Percentiles rank a stretch among this genome's conserved stretches.
Evolutionary conservation across 2,113 vertebrate genomes (phyloP).

Genomic region (Elephantulus edwardii): DNA sequence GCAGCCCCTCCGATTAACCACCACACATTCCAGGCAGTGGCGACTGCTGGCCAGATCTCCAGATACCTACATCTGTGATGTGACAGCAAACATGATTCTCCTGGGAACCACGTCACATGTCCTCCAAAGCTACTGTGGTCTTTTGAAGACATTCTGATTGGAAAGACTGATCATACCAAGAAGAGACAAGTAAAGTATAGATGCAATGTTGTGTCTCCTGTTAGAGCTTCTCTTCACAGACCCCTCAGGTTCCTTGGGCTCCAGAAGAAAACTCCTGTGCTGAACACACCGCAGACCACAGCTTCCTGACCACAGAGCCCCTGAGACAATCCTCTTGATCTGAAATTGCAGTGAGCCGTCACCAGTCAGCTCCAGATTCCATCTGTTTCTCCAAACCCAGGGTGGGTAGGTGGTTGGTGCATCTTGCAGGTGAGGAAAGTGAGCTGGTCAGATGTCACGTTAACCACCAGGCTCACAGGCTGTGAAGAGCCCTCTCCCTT

Average conservation of each 20-base stretch:
- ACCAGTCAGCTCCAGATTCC: neutral
- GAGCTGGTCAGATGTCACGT: neutral
- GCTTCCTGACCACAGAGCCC: neutral
- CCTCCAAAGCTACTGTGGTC: neutral
- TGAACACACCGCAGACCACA: neutral
- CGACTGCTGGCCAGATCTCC: neutral
- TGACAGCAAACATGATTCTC: neutral
- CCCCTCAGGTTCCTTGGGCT: neutral
- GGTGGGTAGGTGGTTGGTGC: neutral
- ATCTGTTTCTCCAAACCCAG: neutral
- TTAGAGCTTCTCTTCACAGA: neutral
- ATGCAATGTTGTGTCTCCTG: neutral
- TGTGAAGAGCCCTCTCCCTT: too few relatives aligned
- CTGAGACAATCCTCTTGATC: too few relatives aligned
- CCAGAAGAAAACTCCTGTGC: neutral
- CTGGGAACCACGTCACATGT: neutral
- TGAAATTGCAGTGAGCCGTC: neutral
- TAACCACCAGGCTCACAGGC: neutral
- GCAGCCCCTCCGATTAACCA: neutral
- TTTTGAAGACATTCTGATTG: neutral
- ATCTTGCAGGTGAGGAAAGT: neutral
- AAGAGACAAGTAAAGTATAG: neutral
- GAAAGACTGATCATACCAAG: neutral
- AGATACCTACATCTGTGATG: neutral
- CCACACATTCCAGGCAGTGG: neutral